Evolutionary conservation across 1,140 invertebrate genomes (phyloP).

Genomic region (Papilio polytes): DNA sequence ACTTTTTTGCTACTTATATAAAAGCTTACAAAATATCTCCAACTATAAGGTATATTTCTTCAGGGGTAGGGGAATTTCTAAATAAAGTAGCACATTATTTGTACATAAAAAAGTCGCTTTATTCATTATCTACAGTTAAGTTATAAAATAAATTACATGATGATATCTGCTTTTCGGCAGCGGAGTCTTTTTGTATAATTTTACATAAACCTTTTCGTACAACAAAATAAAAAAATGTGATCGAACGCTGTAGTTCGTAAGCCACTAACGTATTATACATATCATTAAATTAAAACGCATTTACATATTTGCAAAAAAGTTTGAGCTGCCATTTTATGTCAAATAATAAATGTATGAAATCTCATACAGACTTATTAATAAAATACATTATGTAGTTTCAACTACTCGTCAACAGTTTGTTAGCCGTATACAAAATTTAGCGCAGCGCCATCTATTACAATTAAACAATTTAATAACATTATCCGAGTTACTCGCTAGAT

Average conservation of each 20-base stretch:
- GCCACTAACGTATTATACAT: slow-evolving; percentile 36
- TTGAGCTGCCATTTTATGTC: slow-evolving; percentile 9
- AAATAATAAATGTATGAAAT: slow-evolving; percentile 31
- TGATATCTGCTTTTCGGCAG: slow-evolving; percentile 64
- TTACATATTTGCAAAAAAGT: slow-evolving; percentile 34
- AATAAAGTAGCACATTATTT: slow-evolving; percentile 45
- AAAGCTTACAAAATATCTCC: too few species aligned
- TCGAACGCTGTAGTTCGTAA: slow-evolving; percentile 22
- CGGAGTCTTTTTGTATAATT: slow-evolving; percentile 66
- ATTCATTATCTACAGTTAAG: slow-evolving; percentile 82
- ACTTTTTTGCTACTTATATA: too few species aligned
- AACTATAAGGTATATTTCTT: not conserved
- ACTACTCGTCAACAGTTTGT: slow-evolving; percentile 34
- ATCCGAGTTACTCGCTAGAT: slow-evolving; percentile 41
- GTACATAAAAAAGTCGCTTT: slow-evolving; percentile 82
- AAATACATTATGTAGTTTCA: slow-evolving; percentile 35
- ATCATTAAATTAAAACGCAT: slow-evolving; percentile 26
- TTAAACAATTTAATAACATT: slow-evolving; percentile 34
- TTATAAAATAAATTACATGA: slow-evolving; percentile 83
- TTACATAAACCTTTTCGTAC: slow-evolving; percentile 57
- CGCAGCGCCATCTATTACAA: slow-evolving; percentile 41
- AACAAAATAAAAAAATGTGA: slow-evolving; percentile 38
- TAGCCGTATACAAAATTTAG: slow-evolving; percentile 34
- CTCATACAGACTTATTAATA: slow-evolving; percentile 19
- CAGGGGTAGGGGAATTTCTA: not conserved